These are phyloP conservation scores for Volucella inflata DNA, from an alignment of 2,888 invertebrate species.

Conservation along the genomic window DNA sequence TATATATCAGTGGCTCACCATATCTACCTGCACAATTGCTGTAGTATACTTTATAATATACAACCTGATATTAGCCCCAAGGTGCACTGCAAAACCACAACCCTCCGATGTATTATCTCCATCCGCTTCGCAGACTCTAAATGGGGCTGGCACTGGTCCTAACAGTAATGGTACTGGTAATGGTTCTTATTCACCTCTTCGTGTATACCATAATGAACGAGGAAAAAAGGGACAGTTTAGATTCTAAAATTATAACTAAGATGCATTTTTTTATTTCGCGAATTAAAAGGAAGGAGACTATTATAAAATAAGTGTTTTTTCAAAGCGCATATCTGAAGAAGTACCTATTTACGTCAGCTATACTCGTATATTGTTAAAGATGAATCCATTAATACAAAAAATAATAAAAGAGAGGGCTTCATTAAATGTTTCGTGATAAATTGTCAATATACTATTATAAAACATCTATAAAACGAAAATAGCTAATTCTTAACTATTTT, in stretches of 20 bases:
- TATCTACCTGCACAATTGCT: constrained; percentile 87
- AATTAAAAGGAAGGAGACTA: constrained; percentile 46
- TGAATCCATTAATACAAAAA: constrained; percentile 9
- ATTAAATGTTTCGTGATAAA: constrained; percentile 39
- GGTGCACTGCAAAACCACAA: constrained; percentile 88
- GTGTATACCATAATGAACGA: constrained; percentile 92
- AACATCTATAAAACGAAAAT: constrained; percentile 5
- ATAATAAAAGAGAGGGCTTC: constrained; percentile 22
- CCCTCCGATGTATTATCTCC: constrained; percentile 84
- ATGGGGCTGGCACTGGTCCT: constrained; percentile 73
- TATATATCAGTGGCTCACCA: constrained; percentile 87
- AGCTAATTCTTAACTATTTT: constrained; percentile 5
- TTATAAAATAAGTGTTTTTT: constrained; percentile 46
- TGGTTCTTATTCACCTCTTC: constrained; percentile 90
- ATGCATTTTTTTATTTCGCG: constrained; percentile 36
- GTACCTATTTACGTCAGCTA: constrained; percentile 42
- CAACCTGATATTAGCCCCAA: constrained; percentile 89
- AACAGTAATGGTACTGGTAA: constrained; percentile 82
- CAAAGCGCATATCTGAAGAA: constrained; percentile 60
- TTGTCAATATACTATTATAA: constrained; percentile 34
- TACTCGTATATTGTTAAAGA: constrained; percentile 37
- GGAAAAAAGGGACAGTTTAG: constrained; percentile 92
- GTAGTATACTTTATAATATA: constrained; percentile 89
- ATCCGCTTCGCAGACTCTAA: constrained; percentile 85
- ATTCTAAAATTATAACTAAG: constrained; percentile 85